Percentiles rank a stretch among this genome's conserved stretches.
Evolutionary conservation across 1,140 invertebrate genomes (phyloP).

Genomic region (Brachystomella parvula): DNA sequence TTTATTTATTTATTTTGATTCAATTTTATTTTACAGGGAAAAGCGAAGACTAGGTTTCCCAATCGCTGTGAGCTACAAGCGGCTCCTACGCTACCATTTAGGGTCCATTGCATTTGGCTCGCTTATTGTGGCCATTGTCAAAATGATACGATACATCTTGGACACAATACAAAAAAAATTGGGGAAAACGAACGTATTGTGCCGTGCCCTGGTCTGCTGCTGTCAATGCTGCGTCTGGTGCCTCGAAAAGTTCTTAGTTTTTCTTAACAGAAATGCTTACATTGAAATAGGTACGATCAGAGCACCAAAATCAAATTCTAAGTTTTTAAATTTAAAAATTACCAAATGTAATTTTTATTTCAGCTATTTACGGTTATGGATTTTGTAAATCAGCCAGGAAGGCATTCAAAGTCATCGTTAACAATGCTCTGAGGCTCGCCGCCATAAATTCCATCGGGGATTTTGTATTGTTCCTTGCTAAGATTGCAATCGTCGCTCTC

Average conservation of each 20-base stretch:
- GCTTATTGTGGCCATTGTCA: conserved; percentile 61
- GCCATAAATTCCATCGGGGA: conserved; percentile 72
- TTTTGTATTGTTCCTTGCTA: conserved; percentile 66
- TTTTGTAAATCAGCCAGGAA: conserved; percentile 59
- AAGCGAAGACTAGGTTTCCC: conserved; percentile 42
- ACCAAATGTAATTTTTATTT: conserved; percentile 45
- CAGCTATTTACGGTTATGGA: conserved; percentile 61
- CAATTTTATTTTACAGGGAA: conserved; percentile 11
- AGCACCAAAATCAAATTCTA: too few species aligned
- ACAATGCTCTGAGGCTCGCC: conserved; percentile 60
- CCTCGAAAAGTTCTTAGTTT: conserved; percentile 64
- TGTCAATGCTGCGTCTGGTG: conserved; percentile 66
- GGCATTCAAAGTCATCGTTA: conserved; percentile 53
- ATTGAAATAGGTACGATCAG: conserved; percentile 59
- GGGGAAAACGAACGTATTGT: conserved; percentile 33
- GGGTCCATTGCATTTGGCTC: conserved; percentile 70
- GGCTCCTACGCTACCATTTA: conserved; percentile 60
- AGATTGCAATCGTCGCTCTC: conserved; percentile 58
- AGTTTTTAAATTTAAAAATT: conserved; percentile 3
- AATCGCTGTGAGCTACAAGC: conserved; percentile 50
- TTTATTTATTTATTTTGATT: conserved; percentile 12
- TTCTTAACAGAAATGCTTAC: conserved; percentile 66
- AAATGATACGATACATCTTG: conserved; percentile 55
- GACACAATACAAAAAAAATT: conserved; percentile 43
- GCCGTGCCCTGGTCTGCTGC: conserved; percentile 48